Conservation (phyloP, 2,888 invertebrate species). For the Perizoma affinitatum region DNA sequence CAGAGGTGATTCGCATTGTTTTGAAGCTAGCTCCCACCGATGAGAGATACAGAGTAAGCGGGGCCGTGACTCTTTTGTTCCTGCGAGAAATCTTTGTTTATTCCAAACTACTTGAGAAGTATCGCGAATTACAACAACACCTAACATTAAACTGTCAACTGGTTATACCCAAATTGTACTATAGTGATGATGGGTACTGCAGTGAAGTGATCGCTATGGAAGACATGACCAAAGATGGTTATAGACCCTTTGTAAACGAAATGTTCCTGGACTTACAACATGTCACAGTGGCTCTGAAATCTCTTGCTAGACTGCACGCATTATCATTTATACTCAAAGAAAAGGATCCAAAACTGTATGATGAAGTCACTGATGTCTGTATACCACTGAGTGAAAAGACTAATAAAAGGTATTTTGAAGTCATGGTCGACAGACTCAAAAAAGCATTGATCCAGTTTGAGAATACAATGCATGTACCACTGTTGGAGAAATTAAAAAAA, state of each 20-base stretch:
- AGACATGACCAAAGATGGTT: conserved; percentile 63
- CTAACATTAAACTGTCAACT: conserved; percentile 38
- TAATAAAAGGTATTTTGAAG: conserved; percentile 63
- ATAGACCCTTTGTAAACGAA: conserved; percentile 52
- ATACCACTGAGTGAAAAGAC: conserved; percentile 56
- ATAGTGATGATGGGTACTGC: conserved; percentile 58
- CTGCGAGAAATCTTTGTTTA: conserved; percentile 69
- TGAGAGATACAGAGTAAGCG: conserved; percentile 68
- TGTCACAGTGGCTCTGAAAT: conserved; percentile 54
- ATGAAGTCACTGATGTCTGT: conserved; percentile 55
- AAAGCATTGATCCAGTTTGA: conserved; percentile 62
- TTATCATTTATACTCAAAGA: conserved; percentile 64
- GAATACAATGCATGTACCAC: conserved; percentile 50
- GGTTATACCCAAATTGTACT: conserved; percentile 63
- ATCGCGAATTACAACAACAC: conserved; percentile 50
- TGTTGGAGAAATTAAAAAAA: conserved; percentile 52
- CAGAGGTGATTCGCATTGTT: conserved; percentile 51
- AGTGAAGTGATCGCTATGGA: conserved; percentile 67
- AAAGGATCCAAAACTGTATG: conserved; percentile 46
- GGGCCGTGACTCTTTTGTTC: conserved; percentile 69
- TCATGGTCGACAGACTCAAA: conserved; percentile 63
- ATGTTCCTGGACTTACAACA: conserved; percentile 66
- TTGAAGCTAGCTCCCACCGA: conserved; percentile 73
- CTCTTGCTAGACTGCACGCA: conserved; percentile 68
- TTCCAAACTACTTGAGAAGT: conserved; percentile 54